Conservation (phyloP, 2,113 vertebrate species). For the Campylomormyrus tamandua region DNA sequence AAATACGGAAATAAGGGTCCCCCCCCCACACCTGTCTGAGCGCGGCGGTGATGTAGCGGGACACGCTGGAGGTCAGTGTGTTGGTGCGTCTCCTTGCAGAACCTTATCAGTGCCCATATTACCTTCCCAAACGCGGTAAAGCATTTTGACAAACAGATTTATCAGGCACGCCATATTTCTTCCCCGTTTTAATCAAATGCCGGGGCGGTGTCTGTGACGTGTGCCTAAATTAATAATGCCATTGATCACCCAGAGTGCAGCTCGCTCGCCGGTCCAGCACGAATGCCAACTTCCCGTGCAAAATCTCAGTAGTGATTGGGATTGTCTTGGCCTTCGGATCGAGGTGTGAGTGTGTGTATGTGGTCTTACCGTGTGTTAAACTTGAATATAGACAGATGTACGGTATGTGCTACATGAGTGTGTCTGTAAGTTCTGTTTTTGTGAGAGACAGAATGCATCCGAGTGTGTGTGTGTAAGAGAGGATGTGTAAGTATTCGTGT, state of each 20-base stretch:
- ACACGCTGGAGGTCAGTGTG: conserved; percentile 51
- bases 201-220: conserved; percentile 51
- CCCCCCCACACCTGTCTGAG: conserved; percentile 40
- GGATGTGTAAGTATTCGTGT: background rate
- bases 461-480: background rate
- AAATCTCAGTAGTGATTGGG: background rate
- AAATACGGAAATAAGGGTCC: conserved; percentile 48
- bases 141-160: conserved; percentile 67
- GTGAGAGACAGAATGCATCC: background rate
- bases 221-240: conserved; percentile 65
- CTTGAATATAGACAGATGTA: background rate
- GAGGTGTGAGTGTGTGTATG: background rate
- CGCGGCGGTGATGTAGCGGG: conserved; percentile 43
- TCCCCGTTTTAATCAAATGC: conserved; percentile 70
- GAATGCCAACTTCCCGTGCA: background rate
- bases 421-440: background rate
- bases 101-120: conserved; percentile 29
- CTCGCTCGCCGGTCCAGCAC: conserved; percentile 35
- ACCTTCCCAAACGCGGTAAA: conserved; percentile 39
- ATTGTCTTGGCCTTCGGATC: background rate
- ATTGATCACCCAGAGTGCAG: conserved; percentile 68
- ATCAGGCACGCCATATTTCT: conserved; percentile 69
- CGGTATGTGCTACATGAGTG: background rate
- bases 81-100: conserved; percentile 23
- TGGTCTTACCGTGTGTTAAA: background rate